phyloP scores from a whole-genome alignment of 53 echinoderm and acorn worm species.

The Mesocentrotus franciscanus region DNA sequence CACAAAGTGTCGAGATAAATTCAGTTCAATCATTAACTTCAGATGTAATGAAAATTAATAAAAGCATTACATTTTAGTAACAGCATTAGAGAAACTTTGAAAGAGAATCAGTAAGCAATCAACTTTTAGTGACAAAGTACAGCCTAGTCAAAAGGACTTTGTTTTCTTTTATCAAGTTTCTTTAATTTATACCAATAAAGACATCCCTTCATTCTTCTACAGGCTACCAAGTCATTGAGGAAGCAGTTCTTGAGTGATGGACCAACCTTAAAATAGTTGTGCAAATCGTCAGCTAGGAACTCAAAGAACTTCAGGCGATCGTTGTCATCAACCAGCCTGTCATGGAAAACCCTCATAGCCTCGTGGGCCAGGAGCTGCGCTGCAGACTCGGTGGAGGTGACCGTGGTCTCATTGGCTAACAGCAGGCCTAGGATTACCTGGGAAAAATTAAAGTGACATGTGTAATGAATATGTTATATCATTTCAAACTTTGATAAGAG shows the following conservation, averaged over 20 bases:
- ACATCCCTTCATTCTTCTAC: too few relatives aligned
- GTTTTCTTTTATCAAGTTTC: too few relatives aligned
- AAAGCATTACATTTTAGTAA: too few relatives aligned
- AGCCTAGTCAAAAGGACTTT: too few relatives aligned
- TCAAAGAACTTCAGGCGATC: slow-evolving; percentile 94
- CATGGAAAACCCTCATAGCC: slow-evolving; percentile 97
- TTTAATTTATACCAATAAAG: too few relatives aligned
- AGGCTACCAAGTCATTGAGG: too few relatives aligned
- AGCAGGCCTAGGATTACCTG: slow-evolving; percentile 94
- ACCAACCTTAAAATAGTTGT: slow-evolving; percentile 95
- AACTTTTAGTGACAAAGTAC: too few relatives aligned
- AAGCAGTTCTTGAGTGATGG: neutral
- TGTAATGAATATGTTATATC: neutral
- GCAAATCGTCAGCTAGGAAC: slow-evolving; percentile 95
- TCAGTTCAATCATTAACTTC: neutral
- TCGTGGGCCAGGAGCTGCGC: slow-evolving; percentile 97
- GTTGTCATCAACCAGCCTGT: slow-evolving; percentile 83
- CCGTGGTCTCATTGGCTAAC: slow-evolving; percentile 84
- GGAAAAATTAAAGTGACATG: neutral
- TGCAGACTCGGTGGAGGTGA: slow-evolving; percentile 87
- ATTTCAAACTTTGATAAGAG: neutral
- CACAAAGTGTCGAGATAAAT: neutral
- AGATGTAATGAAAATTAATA: neutral
- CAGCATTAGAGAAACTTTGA: too few relatives aligned
- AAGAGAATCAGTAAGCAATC: too few relatives aligned